Base-by-base conservation (phyloP, 1,140 invertebrate species). In the Ceratosolen solmsi region DNA sequence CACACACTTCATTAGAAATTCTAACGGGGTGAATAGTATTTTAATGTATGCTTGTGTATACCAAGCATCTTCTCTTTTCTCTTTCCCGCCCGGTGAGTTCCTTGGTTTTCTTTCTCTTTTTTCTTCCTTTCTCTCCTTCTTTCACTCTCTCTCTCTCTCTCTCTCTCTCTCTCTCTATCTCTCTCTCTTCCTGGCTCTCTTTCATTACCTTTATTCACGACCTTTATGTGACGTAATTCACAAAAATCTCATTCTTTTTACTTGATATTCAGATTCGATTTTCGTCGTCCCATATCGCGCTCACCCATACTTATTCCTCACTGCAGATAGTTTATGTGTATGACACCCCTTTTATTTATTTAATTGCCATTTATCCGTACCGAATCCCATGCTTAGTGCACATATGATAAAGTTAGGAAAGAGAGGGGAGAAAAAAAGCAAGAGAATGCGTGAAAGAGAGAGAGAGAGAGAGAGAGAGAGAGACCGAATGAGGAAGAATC, bases 1-100 rank as follows among this genome's bases (percentile, higher is more conserved):
- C 85, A 84, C 85, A 87, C 85, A 86, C 83, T 78, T 84, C 84
- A 84, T 86, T 84, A 84, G 80, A 84, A 83, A 84, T 86, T 86
- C 81, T 65, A 41, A 63, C 49, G 56, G 78, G 81, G 65, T 76
- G 56, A 78, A 27, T 22, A 38, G 54, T 41, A 82, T 72, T 82
- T 77, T 78, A 78, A 82, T 77, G 65, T 41, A 74, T 77, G 68
- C 58, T 73, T 30, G 56, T 41, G 4, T 30, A 25, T 38, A 7
- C 58, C 51, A 60, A 41, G n/a, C 46, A 11, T 71, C 78, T 71
- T 56, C 54, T 27, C 56, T 38, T 71, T 41, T 58, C 46, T 71
- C 30, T n/a, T 0, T 41, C 56, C 54, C 60, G 17, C 63, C 49
- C 51, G 33, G 4, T 22, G 17, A 51, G 13, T 51, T 81, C 51